Percentiles rank a stretch among this genome's conserved stretches.
Evolutionary conservation across 2,888 invertebrate species (phyloP).

Genomic region (Andrena haemorrhoa): DNA sequence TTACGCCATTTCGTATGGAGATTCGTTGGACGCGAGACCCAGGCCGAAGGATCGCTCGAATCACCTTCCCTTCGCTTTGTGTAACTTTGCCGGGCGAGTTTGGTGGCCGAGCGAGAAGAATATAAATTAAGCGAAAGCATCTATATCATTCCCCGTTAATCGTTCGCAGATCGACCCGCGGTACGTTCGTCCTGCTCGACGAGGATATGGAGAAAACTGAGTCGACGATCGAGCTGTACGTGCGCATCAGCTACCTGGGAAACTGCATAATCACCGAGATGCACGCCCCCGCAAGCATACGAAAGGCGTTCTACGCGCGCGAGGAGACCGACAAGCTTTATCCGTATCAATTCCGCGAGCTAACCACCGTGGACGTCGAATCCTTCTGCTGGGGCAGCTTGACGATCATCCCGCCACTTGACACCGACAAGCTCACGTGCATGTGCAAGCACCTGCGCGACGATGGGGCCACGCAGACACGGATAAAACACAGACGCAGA

Average conservation of each 20-base stretch:
- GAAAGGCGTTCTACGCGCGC: constrained; percentile 71
- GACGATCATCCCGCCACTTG: constrained; percentile 51
- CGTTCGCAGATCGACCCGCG: constrained; percentile 74
- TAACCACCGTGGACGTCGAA: constrained; percentile 64
- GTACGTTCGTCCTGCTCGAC: constrained; percentile 68
- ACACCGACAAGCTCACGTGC: constrained; percentile 56
- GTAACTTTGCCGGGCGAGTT: constrained; percentile 19
- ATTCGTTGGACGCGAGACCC: background rate
- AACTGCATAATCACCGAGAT: constrained; percentile 78
- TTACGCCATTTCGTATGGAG: background rate
- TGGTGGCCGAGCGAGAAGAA: background rate
- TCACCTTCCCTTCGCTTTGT: background rate
- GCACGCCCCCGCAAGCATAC: constrained; percentile 46
- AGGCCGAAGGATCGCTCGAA: background rate
- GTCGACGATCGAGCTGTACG: constrained; percentile 72
- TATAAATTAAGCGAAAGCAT: constrained; percentile 19
- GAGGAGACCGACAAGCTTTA: constrained; percentile 73
- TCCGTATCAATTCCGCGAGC: constrained; percentile 77
- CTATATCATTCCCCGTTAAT: constrained; percentile 16
- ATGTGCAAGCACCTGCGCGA: constrained; percentile 17
- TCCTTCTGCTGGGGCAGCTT: constrained; percentile 67
- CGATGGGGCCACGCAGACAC: constrained; percentile 18
- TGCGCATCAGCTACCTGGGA: constrained; percentile 78
- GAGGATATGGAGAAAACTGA: constrained; percentile 64
- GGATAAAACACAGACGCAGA: constrained; percentile 19